Evolutionary conservation across 2,113 vertebrate species (phyloP).

Genomic region (Caranx ignobilis): DNA sequence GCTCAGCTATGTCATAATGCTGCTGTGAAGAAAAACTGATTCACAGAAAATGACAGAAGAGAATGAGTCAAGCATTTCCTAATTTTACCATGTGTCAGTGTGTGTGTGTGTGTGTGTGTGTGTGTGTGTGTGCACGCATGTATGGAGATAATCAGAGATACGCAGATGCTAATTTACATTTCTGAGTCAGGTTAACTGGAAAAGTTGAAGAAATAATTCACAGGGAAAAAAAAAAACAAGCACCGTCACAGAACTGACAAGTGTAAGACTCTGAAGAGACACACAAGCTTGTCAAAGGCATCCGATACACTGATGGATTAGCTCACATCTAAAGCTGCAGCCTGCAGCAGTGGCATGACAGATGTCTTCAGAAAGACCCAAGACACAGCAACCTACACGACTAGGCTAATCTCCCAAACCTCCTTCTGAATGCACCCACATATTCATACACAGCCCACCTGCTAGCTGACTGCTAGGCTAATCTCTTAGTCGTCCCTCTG

Average conservation of each 20-base stretch:
- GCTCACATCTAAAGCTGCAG: slow-evolving; percentile 28
- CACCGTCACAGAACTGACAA: slow-evolving; percentile 27
- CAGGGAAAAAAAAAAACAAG: neutral
- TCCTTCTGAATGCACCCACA: slow-evolving; percentile 49
- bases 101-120: neutral
- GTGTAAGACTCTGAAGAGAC: slow-evolving; percentile 39
- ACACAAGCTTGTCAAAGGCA: slow-evolving; percentile 40
- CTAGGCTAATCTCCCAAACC: slow-evolving; percentile 50
- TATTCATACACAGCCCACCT: slow-evolving; percentile 41
- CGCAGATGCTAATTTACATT: neutral
- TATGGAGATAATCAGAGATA: neutral
- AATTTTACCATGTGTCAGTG: neutral
- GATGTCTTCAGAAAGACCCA: slow-evolving; percentile 34
- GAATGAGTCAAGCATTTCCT: slow-evolving; percentile 17
- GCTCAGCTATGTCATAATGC: neutral
- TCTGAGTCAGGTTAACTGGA: neutral
- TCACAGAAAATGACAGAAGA: slow-evolving; percentile 1
- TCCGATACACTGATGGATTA: slow-evolving; percentile 39
- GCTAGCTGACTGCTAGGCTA: slow-evolving; percentile 29
- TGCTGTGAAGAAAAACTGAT: slow-evolving; percentile 1
- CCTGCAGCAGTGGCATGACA: slow-evolving; percentile 29
- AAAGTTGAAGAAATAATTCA: slow-evolving; percentile 27
- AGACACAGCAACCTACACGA: slow-evolving; percentile 49
- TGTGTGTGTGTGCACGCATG: neutral
- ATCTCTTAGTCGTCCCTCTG: slow-evolving; percentile 16